phyloP scores from a whole-genome alignment of 2,797 vertebrate genomes.

The Lepilemur ruficaudatus region DNA sequence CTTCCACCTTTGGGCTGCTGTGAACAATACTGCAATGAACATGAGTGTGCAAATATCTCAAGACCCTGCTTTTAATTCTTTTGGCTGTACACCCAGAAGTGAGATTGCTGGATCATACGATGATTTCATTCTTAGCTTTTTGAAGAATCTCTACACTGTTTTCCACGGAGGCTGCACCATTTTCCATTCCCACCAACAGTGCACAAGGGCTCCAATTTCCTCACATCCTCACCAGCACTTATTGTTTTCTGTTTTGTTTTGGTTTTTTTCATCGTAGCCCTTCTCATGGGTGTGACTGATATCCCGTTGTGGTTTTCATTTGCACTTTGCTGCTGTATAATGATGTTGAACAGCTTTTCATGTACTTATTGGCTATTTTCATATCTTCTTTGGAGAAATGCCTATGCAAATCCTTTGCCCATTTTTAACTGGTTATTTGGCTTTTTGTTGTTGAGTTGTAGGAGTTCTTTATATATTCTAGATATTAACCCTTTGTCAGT shows the following conservation, averaged over 20 bases:
- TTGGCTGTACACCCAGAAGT: neutral
- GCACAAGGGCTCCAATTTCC: neutral
- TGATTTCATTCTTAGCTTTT: neutral
- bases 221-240: neutral
- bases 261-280: neutral
- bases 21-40: neutral
- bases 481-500: neutral
- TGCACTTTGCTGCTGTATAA: neutral
- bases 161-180: neutral
- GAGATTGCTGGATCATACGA: neutral
- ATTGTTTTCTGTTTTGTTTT: neutral
- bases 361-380: neutral
- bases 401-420: neutral
- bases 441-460: neutral
- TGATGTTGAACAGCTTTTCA: neutral
- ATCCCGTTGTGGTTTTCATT: neutral
- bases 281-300: neutral
- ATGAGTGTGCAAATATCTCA: fast-evolving
- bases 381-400: neutral
- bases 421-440: neutral
- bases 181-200: neutral
- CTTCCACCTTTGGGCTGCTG: neutral
- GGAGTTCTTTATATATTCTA: neutral
- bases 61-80: neutral
- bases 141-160: neutral